Percentiles rank a stretch among this genome's conserved stretches.
Conservation (phyloP, 1,140 invertebrate species). For the Listronotus oregonensis region DNA sequence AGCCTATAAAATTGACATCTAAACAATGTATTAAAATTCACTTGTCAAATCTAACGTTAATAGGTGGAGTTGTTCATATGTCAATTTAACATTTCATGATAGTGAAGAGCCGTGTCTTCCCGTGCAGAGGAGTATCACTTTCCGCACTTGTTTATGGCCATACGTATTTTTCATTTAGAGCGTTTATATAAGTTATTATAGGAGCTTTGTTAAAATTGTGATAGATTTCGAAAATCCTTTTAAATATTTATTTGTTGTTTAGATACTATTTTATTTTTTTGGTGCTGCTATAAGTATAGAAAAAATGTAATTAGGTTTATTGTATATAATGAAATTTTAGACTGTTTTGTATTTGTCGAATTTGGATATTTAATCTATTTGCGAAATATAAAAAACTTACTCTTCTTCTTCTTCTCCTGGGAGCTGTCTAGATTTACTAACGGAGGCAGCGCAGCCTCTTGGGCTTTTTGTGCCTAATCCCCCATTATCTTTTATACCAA, state of each 20-base stretch:
- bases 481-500: too few species aligned
- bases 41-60: background rate
- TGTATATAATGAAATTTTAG: constrained; percentile 5
- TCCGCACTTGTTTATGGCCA: too few species aligned
- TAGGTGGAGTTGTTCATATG: background rate
- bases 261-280: constrained; percentile 2
- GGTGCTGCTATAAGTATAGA: constrained; percentile 17
- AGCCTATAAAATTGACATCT: background rate
- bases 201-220: constrained; percentile 24
- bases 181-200: background rate
- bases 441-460: too few species aligned
- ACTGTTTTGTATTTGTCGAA: background rate
- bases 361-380: background rate
- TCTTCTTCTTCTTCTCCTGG: too few species aligned
- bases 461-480: too few species aligned
- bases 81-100: too few species aligned
- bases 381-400: too few species aligned
- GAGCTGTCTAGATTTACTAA: too few species aligned
- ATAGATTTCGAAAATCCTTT: constrained; percentile 17
- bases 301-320: background rate
- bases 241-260: constrained; percentile 27
- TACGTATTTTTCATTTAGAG: background rate
- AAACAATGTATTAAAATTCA: background rate
- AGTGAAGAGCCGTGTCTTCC: too few species aligned
- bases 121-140: too few species aligned